These are phyloP conservation scores for Dendrocincla fuliginosa DNA, from an alignment of 2,797 vertebrate species.

Conservation along the genomic window DNA sequence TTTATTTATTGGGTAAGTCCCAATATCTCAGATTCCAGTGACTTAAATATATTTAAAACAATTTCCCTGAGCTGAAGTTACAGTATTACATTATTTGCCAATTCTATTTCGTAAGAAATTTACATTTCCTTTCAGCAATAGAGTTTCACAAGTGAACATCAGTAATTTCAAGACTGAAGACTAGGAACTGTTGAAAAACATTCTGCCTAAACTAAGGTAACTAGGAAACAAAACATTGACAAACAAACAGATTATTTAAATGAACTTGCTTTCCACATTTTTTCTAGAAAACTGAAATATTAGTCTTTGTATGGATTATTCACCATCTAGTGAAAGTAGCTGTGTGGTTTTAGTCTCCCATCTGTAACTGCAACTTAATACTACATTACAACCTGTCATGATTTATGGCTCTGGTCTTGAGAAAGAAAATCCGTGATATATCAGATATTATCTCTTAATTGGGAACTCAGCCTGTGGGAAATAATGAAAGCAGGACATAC, in stretches of 20 bases:
- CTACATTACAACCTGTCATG: neutral
- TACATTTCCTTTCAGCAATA: neutral
- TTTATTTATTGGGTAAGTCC: neutral
- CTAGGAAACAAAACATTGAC: neutral
- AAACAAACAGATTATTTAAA: neutral
- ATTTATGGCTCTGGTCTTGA: neutral
- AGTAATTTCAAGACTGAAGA: neutral
- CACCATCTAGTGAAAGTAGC: neutral
- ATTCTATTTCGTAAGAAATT: neutral
- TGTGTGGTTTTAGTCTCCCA: neutral
- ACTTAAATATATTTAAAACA: neutral
- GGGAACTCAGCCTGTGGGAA: neutral
- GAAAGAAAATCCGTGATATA: neutral
- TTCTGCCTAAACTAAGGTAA: neutral
- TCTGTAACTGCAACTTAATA: neutral
- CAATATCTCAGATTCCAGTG: neutral
- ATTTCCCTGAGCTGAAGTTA: neutral
- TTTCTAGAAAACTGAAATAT: neutral
- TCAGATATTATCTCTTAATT: neutral
- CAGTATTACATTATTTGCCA: neutral
- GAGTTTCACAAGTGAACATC: neutral
- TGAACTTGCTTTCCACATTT: neutral
- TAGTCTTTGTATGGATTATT: neutral
- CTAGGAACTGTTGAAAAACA: neutral
- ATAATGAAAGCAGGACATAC: neutral